A percentile compares a stretch with the other conserved stretches of the same genome.
phyloP scores from a whole-genome alignment of 2,888 invertebrate species.

The Leucania comma region DNA sequence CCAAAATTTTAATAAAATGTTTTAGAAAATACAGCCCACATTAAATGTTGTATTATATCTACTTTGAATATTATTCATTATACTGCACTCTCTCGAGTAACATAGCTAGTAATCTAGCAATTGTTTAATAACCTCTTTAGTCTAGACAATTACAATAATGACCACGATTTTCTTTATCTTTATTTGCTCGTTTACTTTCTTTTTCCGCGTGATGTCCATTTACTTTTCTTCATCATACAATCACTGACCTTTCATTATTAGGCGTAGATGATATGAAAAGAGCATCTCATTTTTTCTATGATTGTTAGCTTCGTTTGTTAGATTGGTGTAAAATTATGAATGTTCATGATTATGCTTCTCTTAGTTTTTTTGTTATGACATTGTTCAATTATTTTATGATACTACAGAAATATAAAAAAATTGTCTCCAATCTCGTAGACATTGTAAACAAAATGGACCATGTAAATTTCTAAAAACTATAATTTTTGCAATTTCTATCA shows the following conservation, averaged over 20 bases:
- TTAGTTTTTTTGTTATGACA: not conserved
- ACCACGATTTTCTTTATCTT: conserved; percentile 43
- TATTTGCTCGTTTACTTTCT: conserved; percentile 54
- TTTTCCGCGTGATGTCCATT: conserved; percentile 56
- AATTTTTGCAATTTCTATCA: too few species aligned
- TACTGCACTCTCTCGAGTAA: conserved; percentile 10
- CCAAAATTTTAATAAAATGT: not conserved
- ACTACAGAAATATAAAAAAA: too few species aligned
- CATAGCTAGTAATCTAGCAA: not conserved
- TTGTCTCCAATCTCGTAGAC: too few species aligned
- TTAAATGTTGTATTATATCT: too few species aligned
- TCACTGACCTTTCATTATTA: conserved; percentile 17
- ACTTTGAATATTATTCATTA: not conserved
- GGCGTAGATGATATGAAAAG: conserved; percentile 24
- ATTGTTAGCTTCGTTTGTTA: not conserved
- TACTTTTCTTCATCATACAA: conserved; percentile 22
- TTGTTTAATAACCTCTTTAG: conserved; percentile 28
- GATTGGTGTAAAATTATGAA: not conserved
- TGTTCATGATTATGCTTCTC: not conserved
- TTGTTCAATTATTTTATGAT: not conserved
- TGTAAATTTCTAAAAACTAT: too few species aligned
- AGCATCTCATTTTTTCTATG: not conserved
- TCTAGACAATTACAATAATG: conserved; percentile 22
- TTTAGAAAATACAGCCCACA: not conserved
- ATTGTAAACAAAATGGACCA: too few species aligned